Conservation (phyloP, 2,888 invertebrate species). For the Dermolepida albohirtum region DNA sequence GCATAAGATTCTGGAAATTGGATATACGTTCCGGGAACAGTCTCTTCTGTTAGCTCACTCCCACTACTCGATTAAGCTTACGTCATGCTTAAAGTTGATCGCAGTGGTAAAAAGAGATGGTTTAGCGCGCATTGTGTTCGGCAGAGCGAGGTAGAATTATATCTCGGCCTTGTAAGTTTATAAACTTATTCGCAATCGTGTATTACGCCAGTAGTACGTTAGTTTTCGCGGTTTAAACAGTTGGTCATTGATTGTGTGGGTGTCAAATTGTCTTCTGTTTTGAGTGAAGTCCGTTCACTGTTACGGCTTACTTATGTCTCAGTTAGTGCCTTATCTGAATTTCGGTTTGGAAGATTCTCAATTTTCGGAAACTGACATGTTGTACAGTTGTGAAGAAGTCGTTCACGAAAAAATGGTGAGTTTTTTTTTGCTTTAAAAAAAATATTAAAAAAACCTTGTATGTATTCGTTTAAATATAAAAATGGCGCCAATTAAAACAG, state of each 20-base stretch:
- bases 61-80: constrained; percentile 24
- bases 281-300: not conserved
- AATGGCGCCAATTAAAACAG: not conserved
- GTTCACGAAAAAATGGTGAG: constrained; percentile 49
- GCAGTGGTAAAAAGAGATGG: constrained; percentile 16
- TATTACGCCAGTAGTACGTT: constrained; percentile 42
- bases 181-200: constrained; percentile 44
- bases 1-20: constrained; percentile 12
- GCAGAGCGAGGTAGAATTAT: constrained; percentile 15
- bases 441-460: not conserved
- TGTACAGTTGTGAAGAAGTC: constrained; percentile 42
- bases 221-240: constrained; percentile 22
- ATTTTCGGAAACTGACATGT: constrained; percentile 45
- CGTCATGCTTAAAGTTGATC: constrained; percentile 16
- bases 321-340: constrained; percentile 50
- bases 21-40: constrained; percentile 23
- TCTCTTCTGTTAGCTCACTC: constrained; percentile 14
- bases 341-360: constrained; percentile 48
- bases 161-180: constrained; percentile 43
- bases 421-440: constrained; percentile 10
- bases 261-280: constrained; percentile 2
- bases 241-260: constrained; percentile 1
- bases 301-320: constrained; percentile 47
- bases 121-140: not conserved
- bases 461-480: constrained; percentile 10